Evolutionary conservation across 2,797 vertebrate species (phyloP).

Genomic region (Labroides dimidiatus): DNA sequence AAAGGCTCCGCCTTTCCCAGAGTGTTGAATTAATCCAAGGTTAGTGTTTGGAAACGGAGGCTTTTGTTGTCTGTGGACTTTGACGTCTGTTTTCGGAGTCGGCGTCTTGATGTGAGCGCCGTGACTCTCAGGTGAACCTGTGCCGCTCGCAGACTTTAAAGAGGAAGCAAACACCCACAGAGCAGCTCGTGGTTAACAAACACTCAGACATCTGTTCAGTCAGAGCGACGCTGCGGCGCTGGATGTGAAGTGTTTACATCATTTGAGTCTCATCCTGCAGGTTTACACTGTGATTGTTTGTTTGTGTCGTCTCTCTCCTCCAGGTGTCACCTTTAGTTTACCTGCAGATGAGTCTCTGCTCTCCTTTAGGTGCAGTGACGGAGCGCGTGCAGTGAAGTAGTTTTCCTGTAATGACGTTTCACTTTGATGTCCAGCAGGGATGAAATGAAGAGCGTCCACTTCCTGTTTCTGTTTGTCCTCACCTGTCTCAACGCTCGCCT

Average conservation of each 20-base stretch:
- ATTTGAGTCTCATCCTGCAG: neutral
- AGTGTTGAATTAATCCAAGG: too few relatives aligned
- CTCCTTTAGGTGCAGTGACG: neutral
- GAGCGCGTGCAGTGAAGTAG: neutral
- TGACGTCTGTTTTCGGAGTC: neutral
- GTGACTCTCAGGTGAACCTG: too few relatives aligned
- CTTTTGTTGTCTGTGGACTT: too few relatives aligned
- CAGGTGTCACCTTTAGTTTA: constrained; percentile 3
- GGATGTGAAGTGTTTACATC: neutral
- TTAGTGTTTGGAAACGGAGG: too few relatives aligned
- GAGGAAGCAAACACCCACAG: too few relatives aligned
- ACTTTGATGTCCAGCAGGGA: too few relatives aligned
- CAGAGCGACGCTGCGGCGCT: neutral
- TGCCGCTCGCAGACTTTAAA: too few relatives aligned
- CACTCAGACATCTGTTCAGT: neutral
- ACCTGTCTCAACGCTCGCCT: constrained; percentile 11
- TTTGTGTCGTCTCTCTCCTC: neutral
- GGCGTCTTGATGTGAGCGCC: too few relatives aligned
- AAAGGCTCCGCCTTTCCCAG: too few relatives aligned
- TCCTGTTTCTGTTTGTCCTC: neutral
- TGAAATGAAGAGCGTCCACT: too few relatives aligned
- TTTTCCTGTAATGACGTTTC: too few relatives aligned
- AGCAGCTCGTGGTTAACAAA: neutral
- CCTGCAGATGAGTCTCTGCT: neutral
- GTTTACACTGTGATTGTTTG: neutral